Percentiles rank a stretch among this genome's conserved stretches.
phyloP scores from a whole-genome alignment of 2,113 vertebrate species.

The Hyperopisus bebe region DNA sequence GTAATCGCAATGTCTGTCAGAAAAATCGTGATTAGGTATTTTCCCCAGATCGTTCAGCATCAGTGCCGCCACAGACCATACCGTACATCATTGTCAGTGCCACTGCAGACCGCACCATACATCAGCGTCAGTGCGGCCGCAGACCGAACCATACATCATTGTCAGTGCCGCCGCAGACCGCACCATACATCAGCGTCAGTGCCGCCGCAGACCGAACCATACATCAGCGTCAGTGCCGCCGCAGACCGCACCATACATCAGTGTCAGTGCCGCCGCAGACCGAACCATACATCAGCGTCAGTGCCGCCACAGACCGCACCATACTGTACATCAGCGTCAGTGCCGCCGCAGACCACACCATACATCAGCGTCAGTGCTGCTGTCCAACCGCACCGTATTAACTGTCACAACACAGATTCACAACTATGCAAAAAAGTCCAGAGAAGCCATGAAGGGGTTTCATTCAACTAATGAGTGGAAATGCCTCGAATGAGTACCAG shows the following conservation, averaged over 20 bases:
- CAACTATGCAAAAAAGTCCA: neutral
- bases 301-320: neutral
- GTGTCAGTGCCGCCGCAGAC: accelerated
- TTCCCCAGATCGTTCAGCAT: too few relatives aligned
- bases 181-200: too few relatives aligned
- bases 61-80: too few relatives aligned
- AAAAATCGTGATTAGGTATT: too few relatives aligned
- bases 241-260: neutral
- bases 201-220: too few relatives aligned
- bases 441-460: neutral
- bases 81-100: neutral
- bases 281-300: neutral
- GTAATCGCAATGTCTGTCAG: too few relatives aligned
- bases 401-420: too few relatives aligned
- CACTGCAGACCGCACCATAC: accelerated
- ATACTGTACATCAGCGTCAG: too few relatives aligned
- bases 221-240: neutral
- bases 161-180: too few relatives aligned
- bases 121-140: too few relatives aligned
- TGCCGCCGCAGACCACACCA: accelerated
- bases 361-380: neutral
- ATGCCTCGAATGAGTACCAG: neutral
- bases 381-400: too few relatives aligned
- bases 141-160: too few relatives aligned
- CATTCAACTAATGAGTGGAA: neutral